Conservation (phyloP, 2,113 vertebrate species). For the Gopherus evgoodei region DNA sequence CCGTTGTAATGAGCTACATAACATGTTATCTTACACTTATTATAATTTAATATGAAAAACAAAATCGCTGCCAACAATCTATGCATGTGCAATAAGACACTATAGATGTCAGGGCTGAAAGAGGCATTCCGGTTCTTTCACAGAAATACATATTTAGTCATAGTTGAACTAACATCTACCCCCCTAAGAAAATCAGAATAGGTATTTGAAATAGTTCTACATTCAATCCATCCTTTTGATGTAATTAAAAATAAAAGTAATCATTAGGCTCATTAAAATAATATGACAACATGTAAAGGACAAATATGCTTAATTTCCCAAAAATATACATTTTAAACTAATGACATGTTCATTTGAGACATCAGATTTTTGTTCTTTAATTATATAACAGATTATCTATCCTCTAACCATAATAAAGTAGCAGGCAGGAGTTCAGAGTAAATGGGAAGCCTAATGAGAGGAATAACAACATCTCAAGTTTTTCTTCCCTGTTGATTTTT, state of each 20-base stretch:
- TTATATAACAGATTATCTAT: too few relatives aligned
- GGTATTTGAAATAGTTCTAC: not conserved
- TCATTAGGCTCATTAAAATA: not conserved
- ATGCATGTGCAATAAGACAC: not conserved
- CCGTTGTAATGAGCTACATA: not conserved
- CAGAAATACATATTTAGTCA: not conserved
- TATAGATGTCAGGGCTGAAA: not conserved
- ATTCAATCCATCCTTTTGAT: slow-evolving; percentile 4
- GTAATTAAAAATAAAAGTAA: not conserved
- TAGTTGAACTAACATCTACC: not conserved
- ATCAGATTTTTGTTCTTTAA: not conserved
- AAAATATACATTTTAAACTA: not conserved
- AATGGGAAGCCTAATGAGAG: too few relatives aligned
- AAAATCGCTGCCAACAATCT: not conserved
- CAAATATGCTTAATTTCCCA: not conserved
- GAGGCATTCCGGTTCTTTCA: not conserved
- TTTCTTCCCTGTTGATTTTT: not conserved
- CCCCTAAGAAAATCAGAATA: not conserved
- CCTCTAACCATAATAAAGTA: too few relatives aligned
- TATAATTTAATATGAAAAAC: not conserved
- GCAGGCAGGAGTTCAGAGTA: too few relatives aligned
- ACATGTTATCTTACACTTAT: not conserved
- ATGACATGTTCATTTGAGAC: not conserved
- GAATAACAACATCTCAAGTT: not conserved
- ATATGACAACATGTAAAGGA: not conserved